Conservation (phyloP, 2,113 vertebrate genomes). For the Ptilorrhoa leucosticta region DNA sequence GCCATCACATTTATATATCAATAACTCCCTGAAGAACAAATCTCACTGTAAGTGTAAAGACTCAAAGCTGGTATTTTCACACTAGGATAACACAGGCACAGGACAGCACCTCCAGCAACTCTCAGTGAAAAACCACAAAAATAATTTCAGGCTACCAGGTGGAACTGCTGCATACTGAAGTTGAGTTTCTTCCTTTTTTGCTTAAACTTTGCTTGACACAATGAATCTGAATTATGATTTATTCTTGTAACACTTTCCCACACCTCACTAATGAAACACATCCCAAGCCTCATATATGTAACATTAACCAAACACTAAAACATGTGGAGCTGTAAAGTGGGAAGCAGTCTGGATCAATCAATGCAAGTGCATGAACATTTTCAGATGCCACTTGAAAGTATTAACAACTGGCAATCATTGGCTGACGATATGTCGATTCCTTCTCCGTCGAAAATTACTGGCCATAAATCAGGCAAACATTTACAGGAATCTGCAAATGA, state of each 20-base stretch:
- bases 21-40: background rate
- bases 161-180: background rate
- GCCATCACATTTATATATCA: background rate
- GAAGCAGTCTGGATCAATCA: constrained; percentile 73
- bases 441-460: constrained; percentile 75
- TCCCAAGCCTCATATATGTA: background rate
- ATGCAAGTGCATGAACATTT: constrained; percentile 74
- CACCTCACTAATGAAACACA: background rate
- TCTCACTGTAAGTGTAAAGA: background rate
- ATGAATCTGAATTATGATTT: background rate
- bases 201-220: background rate
- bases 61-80: background rate
- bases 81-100: background rate
- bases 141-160: background rate
- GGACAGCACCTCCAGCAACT: background rate
- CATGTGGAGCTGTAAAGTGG: background rate
- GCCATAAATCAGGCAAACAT: constrained; percentile 84
- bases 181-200: background rate
- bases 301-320: constrained; percentile 40
- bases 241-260: background rate
- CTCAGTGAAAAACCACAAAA: background rate
- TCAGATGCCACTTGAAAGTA: constrained; percentile 69
- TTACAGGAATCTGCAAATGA: constrained; percentile 86
- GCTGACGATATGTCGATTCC: constrained; percentile 67
- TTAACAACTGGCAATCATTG: constrained; percentile 75